Base-by-base conservation (phyloP, 2,113 vertebrate species). In the Sarotherodon lohbergeri region DNA sequence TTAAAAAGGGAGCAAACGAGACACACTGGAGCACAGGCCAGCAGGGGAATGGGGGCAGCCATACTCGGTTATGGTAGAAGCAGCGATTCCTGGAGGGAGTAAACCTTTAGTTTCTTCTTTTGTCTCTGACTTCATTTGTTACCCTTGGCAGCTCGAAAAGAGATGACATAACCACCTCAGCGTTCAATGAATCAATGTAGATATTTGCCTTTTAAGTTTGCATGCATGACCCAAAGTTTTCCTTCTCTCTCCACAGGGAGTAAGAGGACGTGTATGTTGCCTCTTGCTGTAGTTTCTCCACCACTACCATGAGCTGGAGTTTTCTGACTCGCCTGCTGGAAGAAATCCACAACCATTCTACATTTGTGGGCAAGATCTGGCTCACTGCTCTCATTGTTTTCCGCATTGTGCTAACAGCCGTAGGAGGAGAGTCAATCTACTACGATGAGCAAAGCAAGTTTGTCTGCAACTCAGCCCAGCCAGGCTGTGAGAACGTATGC, bases 301-400 rank as follows among this genome's bases (percentile, higher is more conserved):
- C 86, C 55, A 56, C 71, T 50, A 91, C 95, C 96, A 99, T 99
- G 98, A 98, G 98, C 88, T 99, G 98, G 98, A 98, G 97, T 93
- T 99, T 99, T 92, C 96, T 99, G 95, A 99, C 98, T 7, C 98
- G 97, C 4, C 96, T 99, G 84, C 94, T 99, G 89, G 98, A 99
- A 92, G 98, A 99, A 95, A 99, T 99, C 94, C 98, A 99, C 96
- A 98, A 99, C 89, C 98, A 99, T 66, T 99, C 98, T 6, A 99
- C 98, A 0, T 99, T 99, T 24, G 98, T 99, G 80, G 98, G 98
- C 83, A 99, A 99, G 93, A 97, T 99, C 93, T 99, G 98, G 98
- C 96, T 99, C 91, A 98, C 98, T 0, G 96, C 97, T 8, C 90
- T 99, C 80, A 97, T 99, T 2, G 97, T 99, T 4, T 99, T 99